A percentile compares a stretch with the other conserved stretches of the same genome.
phyloP scores from a whole-genome alignment of 92 coral and sea anemone genomes.

The Parazoanthus atlanticus region DNA sequence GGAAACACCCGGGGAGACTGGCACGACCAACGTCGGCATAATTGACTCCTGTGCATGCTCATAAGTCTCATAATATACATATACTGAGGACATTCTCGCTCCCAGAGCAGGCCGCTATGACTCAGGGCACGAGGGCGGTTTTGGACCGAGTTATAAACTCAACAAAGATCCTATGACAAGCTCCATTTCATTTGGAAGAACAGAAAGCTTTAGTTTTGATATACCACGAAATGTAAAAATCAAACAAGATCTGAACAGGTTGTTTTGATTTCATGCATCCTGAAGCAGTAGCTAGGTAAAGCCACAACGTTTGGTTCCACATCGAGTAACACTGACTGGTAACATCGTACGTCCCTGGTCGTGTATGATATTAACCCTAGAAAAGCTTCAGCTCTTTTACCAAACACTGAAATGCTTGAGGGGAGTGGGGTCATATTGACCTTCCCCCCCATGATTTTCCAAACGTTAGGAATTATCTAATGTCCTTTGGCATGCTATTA shows the following conservation, averaged over 20 bases:
- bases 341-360: too few relatives aligned
- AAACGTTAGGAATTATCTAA: too few relatives aligned
- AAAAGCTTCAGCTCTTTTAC: too few relatives aligned
- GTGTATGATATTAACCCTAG: too few relatives aligned
- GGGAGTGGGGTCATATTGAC: too few relatives aligned
- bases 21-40: constrained; percentile 40
- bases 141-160: background rate
- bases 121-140: background rate
- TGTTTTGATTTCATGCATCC: background rate
- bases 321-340: background rate
- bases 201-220: background rate
- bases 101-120: background rate
- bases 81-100: background rate
- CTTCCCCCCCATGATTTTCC: too few relatives aligned
- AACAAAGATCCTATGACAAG: background rate
- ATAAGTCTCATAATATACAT: background rate
- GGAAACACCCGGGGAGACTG: constrained; percentile 27
- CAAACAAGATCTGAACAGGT: background rate
- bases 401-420: too few relatives aligned
- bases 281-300: background rate
- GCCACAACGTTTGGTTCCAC: background rate
- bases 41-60: constrained; percentile 67
- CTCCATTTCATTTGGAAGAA: background rate
- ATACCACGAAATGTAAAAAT: background rate
- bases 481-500: too few relatives aligned